Base-by-base conservation (phyloP, 1,140 invertebrate species). In the Hesperophylax magnus region DNA sequence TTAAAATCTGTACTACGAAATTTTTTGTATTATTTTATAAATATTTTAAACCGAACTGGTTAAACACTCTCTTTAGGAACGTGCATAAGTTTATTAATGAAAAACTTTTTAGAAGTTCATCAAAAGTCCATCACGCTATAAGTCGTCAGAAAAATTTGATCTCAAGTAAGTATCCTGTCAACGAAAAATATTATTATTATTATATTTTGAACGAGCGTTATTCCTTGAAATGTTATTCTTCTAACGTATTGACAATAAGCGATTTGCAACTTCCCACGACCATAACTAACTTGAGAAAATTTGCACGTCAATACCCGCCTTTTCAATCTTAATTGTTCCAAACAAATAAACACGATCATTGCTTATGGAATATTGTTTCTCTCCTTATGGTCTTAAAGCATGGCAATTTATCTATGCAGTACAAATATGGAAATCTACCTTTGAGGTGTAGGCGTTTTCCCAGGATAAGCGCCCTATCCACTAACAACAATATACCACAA, bases 361-460 rank as follows among this genome's bases (percentile, higher is more conserved):
- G 63, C 14, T 34, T 61, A 61, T 61, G 27, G 63, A 34, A 31
- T 17, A 67, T n/a, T 27, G 63, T 67, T 67, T 15, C 14, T 27
- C 22, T 15, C 63, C 8, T 27, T 11, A 39, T 27, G 27, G 11
- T 34, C n/a, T 22, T 24, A 61, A 9, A 61, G 18, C 58, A 11
- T 22, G 20, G 22, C 17, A 17, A 27, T 67, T 8, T 27, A 67
- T n/a, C 31, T 34, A 39, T 34, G 27, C 31, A 22, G 11, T 18
- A 58, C 56, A 8, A 31, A 71, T 71, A 71, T 52, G 67, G 67
- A 52, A 71, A 47, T 71, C 34, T 52, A 14, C 15, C 63, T 67
- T 17, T 56, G n/a, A 58, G 14, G 69, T 53, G 71, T 75, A 27
- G 71, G 71, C 31, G 71, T 54, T 75, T 75, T 75, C 71, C 71